Percentiles rank a stretch among this genome's conserved stretches.
phyloP scores from a whole-genome alignment of 2,113 vertebrate species.

The Empidonax alnorum region DNA sequence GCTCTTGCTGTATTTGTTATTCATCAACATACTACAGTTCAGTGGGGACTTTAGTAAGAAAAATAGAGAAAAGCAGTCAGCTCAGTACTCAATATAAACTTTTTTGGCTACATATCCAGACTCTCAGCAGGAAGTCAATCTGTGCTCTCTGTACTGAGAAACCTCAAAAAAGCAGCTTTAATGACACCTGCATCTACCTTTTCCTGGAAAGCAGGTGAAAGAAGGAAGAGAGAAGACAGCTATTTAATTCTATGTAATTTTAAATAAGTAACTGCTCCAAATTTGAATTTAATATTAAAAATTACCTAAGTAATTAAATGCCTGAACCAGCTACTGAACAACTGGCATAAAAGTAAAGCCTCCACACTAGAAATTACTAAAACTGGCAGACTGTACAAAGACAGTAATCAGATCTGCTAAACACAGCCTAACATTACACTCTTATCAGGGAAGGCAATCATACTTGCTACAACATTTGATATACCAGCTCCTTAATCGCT shows the following conservation, averaged over 20 bases:
- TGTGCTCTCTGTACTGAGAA: not conserved
- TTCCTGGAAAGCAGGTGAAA: not conserved
- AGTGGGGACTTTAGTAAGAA: not conserved
- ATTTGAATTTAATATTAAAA: not conserved
- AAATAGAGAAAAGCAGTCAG: not conserved
- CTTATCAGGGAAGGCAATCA: not conserved
- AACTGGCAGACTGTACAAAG: not conserved
- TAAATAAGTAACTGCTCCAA: not conserved
- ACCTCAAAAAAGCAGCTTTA: not conserved
- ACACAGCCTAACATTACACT: not conserved
- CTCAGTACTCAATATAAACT: not conserved
- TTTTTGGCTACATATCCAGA: not conserved
- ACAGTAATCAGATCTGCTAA: slow-evolving; percentile 15
- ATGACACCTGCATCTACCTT: not conserved
- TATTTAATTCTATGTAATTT: not conserved
- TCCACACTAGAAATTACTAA: not conserved
- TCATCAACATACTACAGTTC: not conserved
- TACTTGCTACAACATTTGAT: not conserved
- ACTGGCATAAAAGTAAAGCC: not conserved
- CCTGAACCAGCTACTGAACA: not conserved
- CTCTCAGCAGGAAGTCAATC: not conserved
- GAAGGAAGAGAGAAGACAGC: not conserved
- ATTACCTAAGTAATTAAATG: not conserved
- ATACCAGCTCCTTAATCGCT: not conserved
- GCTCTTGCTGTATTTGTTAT: not conserved